Conservation (phyloP, 30 jellyfish, hydroid and myxozoan species). For the Pseudorhiza aurosa region DNA sequence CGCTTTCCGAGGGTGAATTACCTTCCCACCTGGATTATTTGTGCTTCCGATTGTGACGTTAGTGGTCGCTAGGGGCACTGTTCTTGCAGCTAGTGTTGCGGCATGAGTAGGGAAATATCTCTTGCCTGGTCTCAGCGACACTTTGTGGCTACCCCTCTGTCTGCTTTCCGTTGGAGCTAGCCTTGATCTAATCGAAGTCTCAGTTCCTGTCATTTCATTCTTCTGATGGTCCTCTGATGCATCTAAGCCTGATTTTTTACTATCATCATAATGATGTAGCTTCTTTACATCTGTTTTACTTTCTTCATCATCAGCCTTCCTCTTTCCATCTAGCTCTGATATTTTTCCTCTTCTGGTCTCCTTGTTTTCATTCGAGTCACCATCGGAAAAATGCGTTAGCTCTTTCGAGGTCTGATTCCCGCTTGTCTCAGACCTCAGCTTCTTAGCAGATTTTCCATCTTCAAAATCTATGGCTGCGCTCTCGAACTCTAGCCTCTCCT, state of each 20-base stretch:
- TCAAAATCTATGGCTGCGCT: constrained; percentile 19
- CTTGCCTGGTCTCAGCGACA: not conserved
- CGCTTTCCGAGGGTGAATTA: constrained; percentile 87
- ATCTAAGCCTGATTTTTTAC: not conserved
- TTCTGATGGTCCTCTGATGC: not conserved
- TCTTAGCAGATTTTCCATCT: not conserved
- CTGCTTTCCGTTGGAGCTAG: not conserved
- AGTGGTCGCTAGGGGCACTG: not conserved
- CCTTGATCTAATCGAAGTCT: not conserved
- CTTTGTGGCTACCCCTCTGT: not conserved
- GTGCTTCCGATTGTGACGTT: not conserved
- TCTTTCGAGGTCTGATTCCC: not conserved
- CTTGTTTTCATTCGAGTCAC: not conserved
- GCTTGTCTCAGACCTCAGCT: constrained; percentile 6
- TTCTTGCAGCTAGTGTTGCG: not conserved
- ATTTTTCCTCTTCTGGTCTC: not conserved
- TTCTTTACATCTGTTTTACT: not conserved
- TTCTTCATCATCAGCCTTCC: not conserved
- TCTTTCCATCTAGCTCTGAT: not conserved
- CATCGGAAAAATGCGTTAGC: not conserved
- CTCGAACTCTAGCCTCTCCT: constrained; percentile 8
- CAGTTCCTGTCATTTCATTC: not conserved
- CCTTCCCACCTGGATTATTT: constrained; percentile 7
- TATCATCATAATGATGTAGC: not conserved
- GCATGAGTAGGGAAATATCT: not conserved